Evolutionary conservation across 1,140 invertebrate species (phyloP).

Genomic region (Lepidurus arcticus): DNA sequence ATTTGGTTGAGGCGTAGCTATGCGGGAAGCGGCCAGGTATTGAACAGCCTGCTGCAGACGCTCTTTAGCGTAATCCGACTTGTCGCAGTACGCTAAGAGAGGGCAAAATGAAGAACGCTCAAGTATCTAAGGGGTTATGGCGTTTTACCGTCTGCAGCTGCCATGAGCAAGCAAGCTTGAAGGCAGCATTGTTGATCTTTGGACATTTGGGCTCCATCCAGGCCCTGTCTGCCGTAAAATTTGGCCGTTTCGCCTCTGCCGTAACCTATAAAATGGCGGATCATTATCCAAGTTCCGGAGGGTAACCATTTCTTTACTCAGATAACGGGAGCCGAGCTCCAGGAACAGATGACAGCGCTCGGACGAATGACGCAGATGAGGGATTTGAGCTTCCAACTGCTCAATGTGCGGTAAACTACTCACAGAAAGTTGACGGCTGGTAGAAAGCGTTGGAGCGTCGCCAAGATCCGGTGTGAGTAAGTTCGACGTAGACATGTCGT

Average conservation of each 20-base stretch:
- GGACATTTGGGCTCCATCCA: constrained; percentile 17
- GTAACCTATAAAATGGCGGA: background rate
- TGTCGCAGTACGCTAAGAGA: background rate
- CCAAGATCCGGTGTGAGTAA: constrained; percentile 5
- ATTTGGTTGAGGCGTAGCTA: background rate
- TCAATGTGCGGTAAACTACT: background rate
- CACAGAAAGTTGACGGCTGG: background rate
- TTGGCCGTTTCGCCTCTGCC: background rate
- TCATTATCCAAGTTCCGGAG: background rate
- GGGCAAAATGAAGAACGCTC: background rate
- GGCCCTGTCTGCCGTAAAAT: background rate
- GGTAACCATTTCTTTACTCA: background rate
- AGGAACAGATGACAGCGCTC: background rate
- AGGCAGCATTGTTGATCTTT: constrained; percentile 2
- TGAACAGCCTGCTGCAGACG: background rate
- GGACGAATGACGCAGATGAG: constrained; percentile 4
- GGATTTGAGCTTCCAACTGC: constrained; percentile 5
- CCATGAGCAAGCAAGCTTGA: constrained; percentile 7
- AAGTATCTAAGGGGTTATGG: background rate
- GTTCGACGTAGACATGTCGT: background rate
- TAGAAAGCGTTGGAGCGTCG: background rate
- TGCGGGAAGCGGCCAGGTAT: background rate
- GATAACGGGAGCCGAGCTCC: background rate
- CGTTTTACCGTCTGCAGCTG: background rate
- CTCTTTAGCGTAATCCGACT: background rate